A percentile compares a stretch with the other conserved stretches of the same genome.
phyloP scores from a whole-genome alignment of 2,888 invertebrate genomes.

The Acleris holmiana region DNA sequence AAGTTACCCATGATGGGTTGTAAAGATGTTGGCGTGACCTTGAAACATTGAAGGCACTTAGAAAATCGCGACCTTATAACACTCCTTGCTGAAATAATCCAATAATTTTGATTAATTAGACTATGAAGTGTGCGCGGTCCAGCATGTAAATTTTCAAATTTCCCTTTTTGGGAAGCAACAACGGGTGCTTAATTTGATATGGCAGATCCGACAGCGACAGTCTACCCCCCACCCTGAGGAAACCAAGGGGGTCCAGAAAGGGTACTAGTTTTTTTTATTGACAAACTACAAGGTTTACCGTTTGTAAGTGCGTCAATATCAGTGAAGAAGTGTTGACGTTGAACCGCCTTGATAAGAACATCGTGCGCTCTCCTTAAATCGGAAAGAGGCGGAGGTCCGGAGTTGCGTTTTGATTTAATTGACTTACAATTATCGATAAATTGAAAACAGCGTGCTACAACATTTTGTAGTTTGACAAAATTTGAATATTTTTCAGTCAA shows the following conservation, averaged over 20 bases:
- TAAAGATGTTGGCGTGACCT: too few species aligned
- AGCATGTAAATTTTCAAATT: slow-evolving; percentile 30
- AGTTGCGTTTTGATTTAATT: neutral
- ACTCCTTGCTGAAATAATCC: too few species aligned
- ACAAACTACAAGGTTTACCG: slow-evolving; percentile 2
- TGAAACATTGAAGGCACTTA: too few species aligned
- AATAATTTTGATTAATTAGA: slow-evolving; percentile 31
- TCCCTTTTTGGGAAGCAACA: too few species aligned
- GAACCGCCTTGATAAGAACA: slow-evolving; percentile 17
- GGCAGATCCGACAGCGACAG: slow-evolving; percentile 10
- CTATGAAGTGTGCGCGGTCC: slow-evolving; percentile 36
- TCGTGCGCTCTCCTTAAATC: slow-evolving; percentile 10
- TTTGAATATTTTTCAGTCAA: slow-evolving; percentile 13
- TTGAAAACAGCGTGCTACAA: slow-evolving; percentile 19
- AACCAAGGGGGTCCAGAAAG: slow-evolving; percentile 21
- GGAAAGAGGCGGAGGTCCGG: neutral
- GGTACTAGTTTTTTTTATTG: slow-evolving; percentile 11
- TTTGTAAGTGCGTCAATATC: slow-evolving; percentile 25
- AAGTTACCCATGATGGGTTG: too few species aligned
- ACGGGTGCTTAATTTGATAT: too few species aligned
- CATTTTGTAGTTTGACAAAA: slow-evolving; percentile 10
- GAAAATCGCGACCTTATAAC: too few species aligned
- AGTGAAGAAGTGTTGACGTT: slow-evolving; percentile 13
- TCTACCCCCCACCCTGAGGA: slow-evolving; percentile 47
- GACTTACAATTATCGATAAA: slow-evolving; percentile 16